Evolutionary conservation across 1,140 invertebrate genomes (phyloP), one percentile per base, ranked within the genome.

Genomic region (Trinorchestia longiramus): DNA sequence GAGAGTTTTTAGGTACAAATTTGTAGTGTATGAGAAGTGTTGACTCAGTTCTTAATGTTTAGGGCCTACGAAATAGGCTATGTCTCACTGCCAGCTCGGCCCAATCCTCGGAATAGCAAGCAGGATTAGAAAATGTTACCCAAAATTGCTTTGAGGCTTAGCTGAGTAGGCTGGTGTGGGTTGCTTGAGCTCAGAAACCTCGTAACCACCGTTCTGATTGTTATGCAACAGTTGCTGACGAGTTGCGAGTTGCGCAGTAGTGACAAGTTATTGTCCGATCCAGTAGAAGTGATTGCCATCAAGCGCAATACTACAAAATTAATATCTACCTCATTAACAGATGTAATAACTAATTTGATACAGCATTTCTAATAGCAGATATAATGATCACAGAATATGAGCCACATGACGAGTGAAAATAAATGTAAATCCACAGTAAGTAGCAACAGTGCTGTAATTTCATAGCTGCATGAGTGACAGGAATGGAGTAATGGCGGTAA

Each of bases 71-170:
- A 15, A 28, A 3, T 36, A 36, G 15, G 62, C 62, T 77, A 28
- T 36, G 15, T 36, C 62, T 77, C 62, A 3, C 11, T 77, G 62
- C 11, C 62, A 77, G 28, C 62, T 36, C 62, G 41, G 41, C 92
- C 44, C 92, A 44, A 8, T 47, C 3, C 92, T 47, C 92, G 43
- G 92, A 94, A 94, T 94, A 94, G 44, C 44, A 94, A 94, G 40
- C 92, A 94, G 92, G 92, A 44, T 94, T 94, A 94, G 92, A 47
- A 90, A 45, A 47, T 94, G 92, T 94, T 43, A 45, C 44, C 92
- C 92, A 94, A 94, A 94, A 94, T 94, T 94, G 92, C 92, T 94
- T 47, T 40, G 43, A 44, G 92, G 92, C 92, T 94, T 94, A 94
- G 92, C 92, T 45, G 41, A 45, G 92, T 47, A 94, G 44, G 44